Conservation (phyloP, 2,797 vertebrate species). For the Coregonus ussuriensis region DNA sequence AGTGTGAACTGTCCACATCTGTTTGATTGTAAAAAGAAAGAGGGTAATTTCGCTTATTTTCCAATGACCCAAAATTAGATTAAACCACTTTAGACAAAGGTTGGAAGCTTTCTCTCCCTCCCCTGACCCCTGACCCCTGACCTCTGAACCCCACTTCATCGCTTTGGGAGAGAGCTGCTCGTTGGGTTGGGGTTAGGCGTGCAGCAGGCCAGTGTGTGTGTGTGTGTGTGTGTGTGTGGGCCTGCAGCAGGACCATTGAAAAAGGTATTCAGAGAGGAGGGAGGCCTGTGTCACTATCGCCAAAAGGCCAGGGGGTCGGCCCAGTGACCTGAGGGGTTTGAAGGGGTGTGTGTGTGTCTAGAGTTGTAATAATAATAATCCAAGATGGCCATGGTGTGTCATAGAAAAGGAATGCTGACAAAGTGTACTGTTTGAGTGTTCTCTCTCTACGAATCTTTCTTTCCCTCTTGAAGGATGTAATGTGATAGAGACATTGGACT, state of each 20-base stretch:
- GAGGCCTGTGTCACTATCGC: constrained; percentile 42
- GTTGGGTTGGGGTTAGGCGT: constrained; percentile 39
- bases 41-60: neutral
- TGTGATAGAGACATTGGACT: constrained; percentile 21
- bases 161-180: constrained; percentile 33
- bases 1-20: too few relatives aligned
- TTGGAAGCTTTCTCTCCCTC: constrained; percentile 35
- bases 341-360: constrained; percentile 13
- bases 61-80: neutral
- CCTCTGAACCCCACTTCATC: constrained; percentile 65
- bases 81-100: neutral
- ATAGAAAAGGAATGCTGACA: constrained; percentile 47
- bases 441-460: constrained; percentile 10
- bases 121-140: constrained; percentile 36
- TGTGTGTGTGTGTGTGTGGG: too few relatives aligned
- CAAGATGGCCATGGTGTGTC: constrained; percentile 29
- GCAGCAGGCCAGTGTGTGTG: constrained; percentile 17
- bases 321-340: constrained; percentile 49
- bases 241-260: constrained; percentile 42
- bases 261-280: constrained; percentile 21
- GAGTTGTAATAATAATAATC: constrained; percentile 56
- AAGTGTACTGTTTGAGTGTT: constrained; percentile 35
- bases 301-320: constrained; percentile 50
- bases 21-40: neutral
- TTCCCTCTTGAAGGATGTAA: constrained; percentile 17